These are phyloP conservation scores for Ashinkailepas kermadecensis DNA, from an alignment of 2,888 invertebrate genomes.

Conservation along the genomic window DNA sequence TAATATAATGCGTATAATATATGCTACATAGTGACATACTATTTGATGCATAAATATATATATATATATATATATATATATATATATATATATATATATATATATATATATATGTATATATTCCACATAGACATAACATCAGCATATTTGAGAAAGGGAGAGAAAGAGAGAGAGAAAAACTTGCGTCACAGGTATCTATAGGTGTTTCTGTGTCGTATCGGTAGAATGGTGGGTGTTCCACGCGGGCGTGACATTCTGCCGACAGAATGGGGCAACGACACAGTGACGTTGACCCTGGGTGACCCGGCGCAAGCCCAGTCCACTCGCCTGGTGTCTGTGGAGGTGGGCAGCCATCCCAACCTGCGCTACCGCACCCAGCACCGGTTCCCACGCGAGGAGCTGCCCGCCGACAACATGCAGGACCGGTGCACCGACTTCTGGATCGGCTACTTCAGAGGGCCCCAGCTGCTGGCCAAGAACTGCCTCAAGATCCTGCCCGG, in stretches of 20 bases:
- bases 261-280: background rate
- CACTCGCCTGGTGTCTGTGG: background rate
- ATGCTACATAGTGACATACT: no score
- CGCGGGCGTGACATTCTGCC: background rate
- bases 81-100: no score
- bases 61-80: no score
- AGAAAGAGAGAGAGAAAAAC: no score
- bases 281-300: background rate
- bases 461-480: conserved; percentile 5
- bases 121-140: no score
- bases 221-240: no score
- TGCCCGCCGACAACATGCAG: background rate
- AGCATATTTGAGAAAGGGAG: no score
- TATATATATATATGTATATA: no score
- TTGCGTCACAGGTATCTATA: no score
- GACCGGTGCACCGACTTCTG: conserved; percentile 6
- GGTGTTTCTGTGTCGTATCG: no score
- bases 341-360: background rate
- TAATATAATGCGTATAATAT: no score
- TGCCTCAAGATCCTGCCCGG: conserved; percentile 5
- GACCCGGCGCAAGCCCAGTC: background rate
- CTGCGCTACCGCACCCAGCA: background rate
- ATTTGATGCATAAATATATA: no score
- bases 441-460: conserved; percentile 4
- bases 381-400: background rate